phyloP scores from a whole-genome alignment of 2,797 vertebrate genomes.

The Eremophila alpestris region DNA sequence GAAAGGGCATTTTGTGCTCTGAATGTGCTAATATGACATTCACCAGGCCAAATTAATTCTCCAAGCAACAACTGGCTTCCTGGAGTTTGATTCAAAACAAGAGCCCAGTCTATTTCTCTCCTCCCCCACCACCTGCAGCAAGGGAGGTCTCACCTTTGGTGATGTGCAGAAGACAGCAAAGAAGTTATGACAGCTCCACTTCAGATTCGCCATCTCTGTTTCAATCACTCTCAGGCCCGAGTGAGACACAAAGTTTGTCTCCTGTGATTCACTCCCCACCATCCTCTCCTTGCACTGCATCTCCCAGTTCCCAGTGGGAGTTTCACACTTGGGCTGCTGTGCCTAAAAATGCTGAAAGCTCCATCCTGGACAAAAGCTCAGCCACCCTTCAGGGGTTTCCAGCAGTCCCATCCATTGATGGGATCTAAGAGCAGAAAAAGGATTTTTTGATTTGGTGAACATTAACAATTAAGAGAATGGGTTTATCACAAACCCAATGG shows the following conservation, averaged over 20 bases:
- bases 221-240: background rate
- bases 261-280: background rate
- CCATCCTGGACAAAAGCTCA: background rate
- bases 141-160: background rate
- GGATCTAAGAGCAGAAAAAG: background rate
- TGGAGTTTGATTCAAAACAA: background rate
- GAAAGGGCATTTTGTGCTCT: constrained; percentile 26
- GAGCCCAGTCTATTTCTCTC: background rate
- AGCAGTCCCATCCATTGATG: background rate
- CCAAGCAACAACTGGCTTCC: background rate
- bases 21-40: constrained; percentile 46
- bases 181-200: background rate
- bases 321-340: background rate
- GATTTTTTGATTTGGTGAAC: background rate
- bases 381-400: background rate
- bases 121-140: background rate
- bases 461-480: background rate
- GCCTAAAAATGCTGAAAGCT: background rate
- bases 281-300: background rate
- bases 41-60: background rate
- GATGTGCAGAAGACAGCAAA: background rate
- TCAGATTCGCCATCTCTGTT: background rate
- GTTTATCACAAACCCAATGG: background rate
- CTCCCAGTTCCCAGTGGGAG: background rate
- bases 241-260: no score